Conservation (phyloP, 1,140 invertebrate genomes). For the Drosophila nigromelanica region DNA sequence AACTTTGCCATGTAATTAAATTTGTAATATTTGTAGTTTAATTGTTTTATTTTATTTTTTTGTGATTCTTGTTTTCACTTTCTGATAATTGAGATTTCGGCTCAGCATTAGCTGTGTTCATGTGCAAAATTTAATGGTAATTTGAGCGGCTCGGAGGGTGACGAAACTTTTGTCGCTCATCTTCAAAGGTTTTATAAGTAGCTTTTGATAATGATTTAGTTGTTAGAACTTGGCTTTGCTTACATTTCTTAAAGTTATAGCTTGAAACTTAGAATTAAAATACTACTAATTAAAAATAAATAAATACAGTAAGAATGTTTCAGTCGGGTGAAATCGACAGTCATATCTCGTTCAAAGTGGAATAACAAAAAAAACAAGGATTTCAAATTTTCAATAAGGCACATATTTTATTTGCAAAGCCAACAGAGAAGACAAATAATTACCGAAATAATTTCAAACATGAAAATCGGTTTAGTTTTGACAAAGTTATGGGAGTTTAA, state of each 20-base stretch:
- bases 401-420: too few relatives aligned
- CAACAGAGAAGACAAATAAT: too few relatives aligned
- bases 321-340: too few relatives aligned
- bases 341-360: too few relatives aligned
- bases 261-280: too few relatives aligned
- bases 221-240: background rate
- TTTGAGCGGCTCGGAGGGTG: background rate
- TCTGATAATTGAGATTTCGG: slow-evolving; percentile 34
- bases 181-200: background rate
- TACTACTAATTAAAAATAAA: too few relatives aligned
- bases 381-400: too few relatives aligned
- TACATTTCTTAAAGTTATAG: background rate
- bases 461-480: too few relatives aligned
- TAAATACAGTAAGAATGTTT: too few relatives aligned
- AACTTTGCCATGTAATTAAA: slow-evolving; percentile 66
- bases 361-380: too few relatives aligned
- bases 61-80: slow-evolving; percentile 11
- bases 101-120: slow-evolving; percentile 28
- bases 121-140: background rate
- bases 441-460: too few relatives aligned
- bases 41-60: slow-evolving; percentile 23
- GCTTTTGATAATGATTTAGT: slow-evolving; percentile 4
- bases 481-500: too few relatives aligned
- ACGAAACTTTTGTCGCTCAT: slow-evolving; percentile 5
- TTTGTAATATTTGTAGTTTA: slow-evolving; percentile 46